Percentiles rank a stretch among this genome's conserved stretches.
Evolutionary conservation across 1,140 invertebrate species (phyloP).

Genomic region (Pseudomyrmex concolor): DNA sequence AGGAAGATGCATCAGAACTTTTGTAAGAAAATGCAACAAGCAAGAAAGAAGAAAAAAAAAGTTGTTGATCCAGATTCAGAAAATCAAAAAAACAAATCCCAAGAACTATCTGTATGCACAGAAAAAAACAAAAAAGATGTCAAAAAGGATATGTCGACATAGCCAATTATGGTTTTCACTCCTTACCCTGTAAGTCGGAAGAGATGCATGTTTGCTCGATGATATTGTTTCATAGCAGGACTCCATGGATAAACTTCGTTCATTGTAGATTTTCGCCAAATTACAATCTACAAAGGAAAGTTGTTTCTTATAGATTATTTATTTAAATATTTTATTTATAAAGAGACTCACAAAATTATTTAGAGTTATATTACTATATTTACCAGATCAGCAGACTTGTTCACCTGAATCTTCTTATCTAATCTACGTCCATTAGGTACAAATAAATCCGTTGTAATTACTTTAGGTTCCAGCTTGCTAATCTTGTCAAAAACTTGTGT

Average conservation of each 20-base stretch:
- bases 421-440: slow-evolving; percentile 88
- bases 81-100: slow-evolving; percentile 12
- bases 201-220: slow-evolving; percentile 92
- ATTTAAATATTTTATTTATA: not conserved
- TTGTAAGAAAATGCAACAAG: slow-evolving; percentile 10
- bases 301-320: not conserved
- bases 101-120: not conserved
- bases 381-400: slow-evolving; percentile 87
- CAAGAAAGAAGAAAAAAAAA: slow-evolving; percentile 23
- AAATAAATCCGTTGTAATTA: slow-evolving; percentile 86
- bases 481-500: slow-evolving; percentile 87
- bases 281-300: slow-evolving; percentile 84
- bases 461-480: slow-evolving; percentile 87
- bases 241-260: slow-evolving; percentile 94
- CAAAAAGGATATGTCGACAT: not conserved
- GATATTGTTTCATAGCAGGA: slow-evolving; percentile 91
- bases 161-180: not conserved
- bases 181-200: slow-evolving; percentile 86
- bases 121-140: not conserved
- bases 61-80: not conserved
- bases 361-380: slow-evolving; percentile 63
- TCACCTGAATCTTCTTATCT: slow-evolving; percentile 88
- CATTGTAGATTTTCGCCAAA: slow-evolving; percentile 91
- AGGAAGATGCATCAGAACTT: slow-evolving; percentile 49
- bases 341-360: not conserved